Evolutionary conservation across 2,113 vertebrate species (phyloP).

Genomic region (Trematomus loennbergii): DNA sequence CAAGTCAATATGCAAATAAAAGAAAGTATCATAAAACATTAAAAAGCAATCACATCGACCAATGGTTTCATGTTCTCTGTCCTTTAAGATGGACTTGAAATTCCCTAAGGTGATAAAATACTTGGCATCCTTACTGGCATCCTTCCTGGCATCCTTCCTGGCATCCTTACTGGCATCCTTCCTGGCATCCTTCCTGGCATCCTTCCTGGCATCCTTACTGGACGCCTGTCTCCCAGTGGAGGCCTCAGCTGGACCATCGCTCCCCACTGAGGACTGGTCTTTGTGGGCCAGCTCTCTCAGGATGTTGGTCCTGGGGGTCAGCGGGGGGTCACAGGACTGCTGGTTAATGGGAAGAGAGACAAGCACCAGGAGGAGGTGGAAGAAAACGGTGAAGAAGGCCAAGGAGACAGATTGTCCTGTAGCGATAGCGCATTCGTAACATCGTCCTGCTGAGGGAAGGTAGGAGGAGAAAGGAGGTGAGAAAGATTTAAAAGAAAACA

Average conservation of each 20-base stretch:
- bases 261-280: slow-evolving; percentile 22
- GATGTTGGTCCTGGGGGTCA: slow-evolving; percentile 18
- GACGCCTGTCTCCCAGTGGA: slow-evolving; percentile 22
- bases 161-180: too few species aligned
- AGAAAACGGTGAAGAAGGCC: slow-evolving; percentile 75
- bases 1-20: too few species aligned
- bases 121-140: too few species aligned
- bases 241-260: slow-evolving; percentile 1
- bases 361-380: slow-evolving; percentile 82
- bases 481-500: too few species aligned
- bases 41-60: too few species aligned
- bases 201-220: slow-evolving; percentile 15
- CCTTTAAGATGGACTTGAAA: too few species aligned
- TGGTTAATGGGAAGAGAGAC: slow-evolving; percentile 52
- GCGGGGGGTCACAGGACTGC: slow-evolving; percentile 51
- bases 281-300: slow-evolving; percentile 32
- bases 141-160: too few species aligned
- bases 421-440: slow-evolving; percentile 73
- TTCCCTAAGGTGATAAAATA: too few species aligned
- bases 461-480: too few species aligned
- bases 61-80: too few species aligned
- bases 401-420: slow-evolving; percentile 81
- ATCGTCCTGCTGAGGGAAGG: slow-evolving; percentile 59
- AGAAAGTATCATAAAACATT: too few species aligned
- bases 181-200: too few species aligned